Evolutionary conservation across 2,113 vertebrate species (phyloP), one percentile per base, ranked within the genome.

Genomic region (Marcusenius ussheri): DNA sequence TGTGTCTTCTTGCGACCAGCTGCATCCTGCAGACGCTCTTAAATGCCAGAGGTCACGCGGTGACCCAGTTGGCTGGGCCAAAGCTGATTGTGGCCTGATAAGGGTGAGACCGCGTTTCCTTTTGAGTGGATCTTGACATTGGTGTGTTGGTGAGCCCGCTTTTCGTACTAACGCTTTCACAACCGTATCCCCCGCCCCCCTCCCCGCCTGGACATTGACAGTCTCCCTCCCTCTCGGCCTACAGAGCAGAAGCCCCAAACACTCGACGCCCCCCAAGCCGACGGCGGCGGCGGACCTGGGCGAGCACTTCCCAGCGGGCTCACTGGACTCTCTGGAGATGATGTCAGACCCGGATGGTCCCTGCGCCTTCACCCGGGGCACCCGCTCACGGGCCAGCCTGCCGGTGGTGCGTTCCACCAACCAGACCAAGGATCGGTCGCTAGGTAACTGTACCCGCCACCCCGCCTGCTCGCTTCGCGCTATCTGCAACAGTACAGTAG

Each of bases 361-460:
- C 3, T 93, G 94, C 24, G 96, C 95, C 86, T 99, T 99, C 21
- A 96, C 97, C 1, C 95, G 98, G 88, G 98, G 98, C 93, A 98
- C 96, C 92, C 97, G 98, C 21, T 96, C 97, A 0, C 95, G 98
- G 1, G 98, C 98, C 0, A 99, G 98, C 93, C 96, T 99, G 91
- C 98, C 98, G 0, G 98, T 99, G 85, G 98, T 99, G 91, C 96
- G 98, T 47, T 98, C 98, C 0, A 94, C 98, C 92, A 99, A 99
- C 94, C 98, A 98, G 95, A 99, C 98, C 0, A 99, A 98, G 94
- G 98, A 99, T 91, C 96, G 97, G 92, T 99, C 98, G 0, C 93
- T 99, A 90, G 98, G 98, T 99, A 96, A 10, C 39, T 4, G 5
- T 86, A 27, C 27, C 47, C 83, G n/a, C n/a, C 42, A 3, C 15